Percentiles rank a stretch among this genome's conserved stretches.
These are phyloP conservation scores for Aphaenogaster floridana DNA, from an alignment of 1,140 invertebrate genomes.

Conservation along the genomic window DNA sequence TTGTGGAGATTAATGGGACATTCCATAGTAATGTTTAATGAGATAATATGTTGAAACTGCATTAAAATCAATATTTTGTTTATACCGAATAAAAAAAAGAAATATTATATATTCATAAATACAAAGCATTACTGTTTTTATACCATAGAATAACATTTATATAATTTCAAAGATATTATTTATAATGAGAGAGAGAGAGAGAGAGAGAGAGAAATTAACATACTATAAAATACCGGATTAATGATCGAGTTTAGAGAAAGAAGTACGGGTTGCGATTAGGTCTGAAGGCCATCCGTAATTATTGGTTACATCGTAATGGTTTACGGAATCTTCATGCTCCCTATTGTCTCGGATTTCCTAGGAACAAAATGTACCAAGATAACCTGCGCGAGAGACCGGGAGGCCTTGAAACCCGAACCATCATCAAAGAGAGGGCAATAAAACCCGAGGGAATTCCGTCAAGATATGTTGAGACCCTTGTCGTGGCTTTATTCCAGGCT, in stretches of 20 bases:
- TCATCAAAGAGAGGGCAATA: conserved; percentile 77
- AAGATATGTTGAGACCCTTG: conserved; percentile 75
- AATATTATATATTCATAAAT: too few species aligned
- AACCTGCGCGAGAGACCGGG: conserved; percentile 17
- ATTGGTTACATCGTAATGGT: conserved; percentile 55
- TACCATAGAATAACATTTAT: not conserved
- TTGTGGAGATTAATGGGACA: not conserved
- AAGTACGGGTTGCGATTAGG: not conserved
- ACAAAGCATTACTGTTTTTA: not conserved
- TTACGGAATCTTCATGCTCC: conserved; percentile 58
- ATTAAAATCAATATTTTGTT: conserved; percentile 20
- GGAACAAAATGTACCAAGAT: conserved; percentile 60
- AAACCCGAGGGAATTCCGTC: conserved; percentile 79
- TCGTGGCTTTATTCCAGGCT: conserved; percentile 70
- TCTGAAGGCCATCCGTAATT: conserved; percentile 42
- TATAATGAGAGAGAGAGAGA: not conserved
- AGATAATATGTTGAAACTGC: not conserved
- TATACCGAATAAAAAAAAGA: not conserved
- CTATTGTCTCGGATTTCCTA: conserved; percentile 64
- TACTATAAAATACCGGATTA: conserved; percentile 9
- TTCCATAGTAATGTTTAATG: not conserved
- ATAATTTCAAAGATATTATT: not conserved
- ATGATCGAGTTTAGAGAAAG: conserved; percentile 11
- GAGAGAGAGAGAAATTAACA: not conserved
- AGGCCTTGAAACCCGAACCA: conserved; percentile 74